phyloP scores from a whole-genome alignment of 1,140 invertebrate species.

The Acromyrmex echinatior region DNA sequence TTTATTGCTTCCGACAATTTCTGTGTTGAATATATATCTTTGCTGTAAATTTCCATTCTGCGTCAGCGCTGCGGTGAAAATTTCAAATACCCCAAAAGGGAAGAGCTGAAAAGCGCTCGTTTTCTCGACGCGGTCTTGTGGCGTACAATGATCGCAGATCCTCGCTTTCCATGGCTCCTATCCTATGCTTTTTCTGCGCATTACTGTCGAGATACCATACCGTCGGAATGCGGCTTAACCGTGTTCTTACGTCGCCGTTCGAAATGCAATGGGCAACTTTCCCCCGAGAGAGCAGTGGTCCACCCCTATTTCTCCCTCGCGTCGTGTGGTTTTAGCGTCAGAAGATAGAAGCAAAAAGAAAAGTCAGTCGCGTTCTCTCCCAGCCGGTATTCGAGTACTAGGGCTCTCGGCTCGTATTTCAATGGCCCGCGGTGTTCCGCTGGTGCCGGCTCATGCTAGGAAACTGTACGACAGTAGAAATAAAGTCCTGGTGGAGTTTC shows the following conservation, averaged over 20 bases:
- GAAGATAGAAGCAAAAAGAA: conserved; percentile 46
- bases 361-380: conserved; percentile 41
- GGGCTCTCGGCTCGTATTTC: conserved; percentile 48
- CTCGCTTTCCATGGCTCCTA: not conserved
- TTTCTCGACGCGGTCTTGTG: not conserved
- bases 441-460: conserved; percentile 29
- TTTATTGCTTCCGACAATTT: not conserved
- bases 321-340: conserved; percentile 38
- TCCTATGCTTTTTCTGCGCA: conserved; percentile 29
- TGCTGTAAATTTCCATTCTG: not conserved
- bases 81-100: not conserved
- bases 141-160: conserved; percentile 13
- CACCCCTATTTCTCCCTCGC: conserved; percentile 3
- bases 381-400: conserved; percentile 36
- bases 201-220: not conserved
- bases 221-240: conserved; percentile 46
- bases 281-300: not conserved
- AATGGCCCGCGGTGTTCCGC: conserved; percentile 8
- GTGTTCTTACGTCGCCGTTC: conserved; percentile 38
- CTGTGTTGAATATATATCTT: conserved; percentile 1
- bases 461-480: conserved; percentile 47
- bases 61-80: not conserved
- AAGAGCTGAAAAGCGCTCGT: conserved; percentile 2
- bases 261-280: conserved; percentile 45
- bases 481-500: conserved; percentile 38